A percentile compares a stretch with the other conserved stretches of the same genome.
Conservation (phyloP, 2,888 invertebrate genomes). For the Perithous albicinctus region DNA sequence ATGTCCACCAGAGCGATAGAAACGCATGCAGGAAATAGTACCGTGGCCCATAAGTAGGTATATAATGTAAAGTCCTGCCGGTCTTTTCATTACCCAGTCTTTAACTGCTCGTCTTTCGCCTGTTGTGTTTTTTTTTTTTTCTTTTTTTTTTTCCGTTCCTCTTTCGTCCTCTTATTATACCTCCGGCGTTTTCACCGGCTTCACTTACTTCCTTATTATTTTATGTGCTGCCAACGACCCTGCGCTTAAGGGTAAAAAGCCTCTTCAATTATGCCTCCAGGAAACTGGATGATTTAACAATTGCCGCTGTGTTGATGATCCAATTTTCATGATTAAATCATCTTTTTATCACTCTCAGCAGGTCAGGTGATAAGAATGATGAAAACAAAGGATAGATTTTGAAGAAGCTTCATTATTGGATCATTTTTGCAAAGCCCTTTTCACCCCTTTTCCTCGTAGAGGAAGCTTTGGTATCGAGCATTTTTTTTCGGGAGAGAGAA, state of each 20-base stretch:
- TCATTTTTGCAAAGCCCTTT: too few species aligned
- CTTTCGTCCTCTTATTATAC: neutral
- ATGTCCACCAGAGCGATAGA: constrained; percentile 24
- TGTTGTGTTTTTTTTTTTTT: too few species aligned
- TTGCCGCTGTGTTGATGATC: neutral
- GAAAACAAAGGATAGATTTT: too few species aligned
- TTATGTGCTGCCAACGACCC: constrained; percentile 45
- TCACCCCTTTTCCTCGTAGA: too few species aligned
- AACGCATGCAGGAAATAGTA: constrained; percentile 46
- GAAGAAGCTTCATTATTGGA: too few species aligned
- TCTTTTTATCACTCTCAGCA: neutral
- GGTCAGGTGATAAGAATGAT: neutral
- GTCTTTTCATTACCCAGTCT: constrained; percentile 38
- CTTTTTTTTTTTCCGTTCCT: constrained; percentile 1
- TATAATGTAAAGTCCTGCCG: constrained; percentile 36
- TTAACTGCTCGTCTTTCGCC: constrained; percentile 32
- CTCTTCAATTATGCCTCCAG: neutral
- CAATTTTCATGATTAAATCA: neutral
- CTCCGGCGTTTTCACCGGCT: neutral
- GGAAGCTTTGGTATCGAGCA: too few species aligned
- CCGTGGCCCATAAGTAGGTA: constrained; percentile 1
- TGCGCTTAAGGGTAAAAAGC: neutral
- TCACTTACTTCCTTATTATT: constrained; percentile 45
- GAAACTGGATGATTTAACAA: neutral
- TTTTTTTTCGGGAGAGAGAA: too few species aligned